Percentiles rank a stretch among this genome's conserved stretches.
Evolutionary conservation across 2,888 invertebrate genomes (phyloP).

Genomic region (Crepidodera aurea): DNA sequence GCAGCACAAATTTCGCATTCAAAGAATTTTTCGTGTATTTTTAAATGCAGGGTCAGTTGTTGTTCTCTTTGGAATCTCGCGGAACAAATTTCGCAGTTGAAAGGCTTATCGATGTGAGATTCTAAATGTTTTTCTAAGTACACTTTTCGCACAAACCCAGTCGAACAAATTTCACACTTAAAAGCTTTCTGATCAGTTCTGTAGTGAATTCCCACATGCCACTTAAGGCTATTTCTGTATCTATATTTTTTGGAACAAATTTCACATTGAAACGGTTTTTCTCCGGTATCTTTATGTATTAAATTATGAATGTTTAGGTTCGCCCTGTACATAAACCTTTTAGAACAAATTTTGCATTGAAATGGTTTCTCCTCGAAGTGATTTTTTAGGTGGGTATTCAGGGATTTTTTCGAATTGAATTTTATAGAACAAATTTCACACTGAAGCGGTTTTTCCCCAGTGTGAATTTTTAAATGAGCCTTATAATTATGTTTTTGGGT

Average conservation of each 20-base stretch:
- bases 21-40: too few relatives aligned
- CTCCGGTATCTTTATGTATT: too few relatives aligned
- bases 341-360: too few relatives aligned
- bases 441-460: background rate
- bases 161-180: too few relatives aligned
- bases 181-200: too few relatives aligned
- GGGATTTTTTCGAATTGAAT: background rate
- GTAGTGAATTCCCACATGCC: too few relatives aligned
- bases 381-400: background rate
- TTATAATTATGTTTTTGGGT: background rate
- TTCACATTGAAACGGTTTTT: background rate
- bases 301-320: too few relatives aligned
- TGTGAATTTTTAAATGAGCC: background rate
- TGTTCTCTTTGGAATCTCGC: too few relatives aligned
- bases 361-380: slow-evolving; percentile 4
- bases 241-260: slow-evolving; percentile 6
- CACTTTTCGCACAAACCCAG: background rate
- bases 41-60: too few relatives aligned
- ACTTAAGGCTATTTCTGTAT: too few relatives aligned
- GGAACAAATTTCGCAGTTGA: too few relatives aligned
- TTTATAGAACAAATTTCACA: background rate
- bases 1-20: slow-evolving; percentile 1
- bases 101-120: slow-evolving; percentile 83
- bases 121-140: slow-evolving; percentile 96
- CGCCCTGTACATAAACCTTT: too few relatives aligned